Evolutionary conservation across 2,113 vertebrate species (phyloP).

Genomic region (Odontesthes bonariensis): DNA sequence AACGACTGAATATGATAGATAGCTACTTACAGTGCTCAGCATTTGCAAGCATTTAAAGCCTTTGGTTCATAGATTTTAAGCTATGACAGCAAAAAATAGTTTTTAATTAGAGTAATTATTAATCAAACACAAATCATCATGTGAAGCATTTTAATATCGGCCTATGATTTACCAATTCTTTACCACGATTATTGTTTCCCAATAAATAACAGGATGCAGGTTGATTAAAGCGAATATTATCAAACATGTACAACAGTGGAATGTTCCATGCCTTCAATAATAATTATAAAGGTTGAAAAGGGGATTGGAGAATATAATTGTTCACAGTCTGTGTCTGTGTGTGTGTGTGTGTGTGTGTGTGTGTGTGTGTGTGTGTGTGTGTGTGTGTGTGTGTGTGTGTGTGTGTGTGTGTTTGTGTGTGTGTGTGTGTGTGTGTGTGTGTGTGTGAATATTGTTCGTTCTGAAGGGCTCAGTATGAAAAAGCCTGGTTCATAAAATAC

Average conservation of each 20-base stretch:
- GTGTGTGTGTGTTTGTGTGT: conserved; percentile 46
- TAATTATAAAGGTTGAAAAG: conserved; percentile 24
- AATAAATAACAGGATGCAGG: conserved; percentile 45
- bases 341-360: conserved; percentile 45
- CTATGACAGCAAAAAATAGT: conserved; percentile 38
- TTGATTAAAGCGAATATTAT: conserved; percentile 47
- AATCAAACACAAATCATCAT: conserved; percentile 51
- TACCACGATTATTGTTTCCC: conserved; percentile 38
- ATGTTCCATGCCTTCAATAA: conserved; percentile 6
- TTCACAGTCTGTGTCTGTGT: conserved; percentile 32
- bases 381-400: conserved; percentile 45
- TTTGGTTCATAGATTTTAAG: conserved; percentile 21
- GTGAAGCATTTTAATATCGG: conserved; percentile 52
- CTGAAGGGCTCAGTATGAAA: conserved; percentile 77
- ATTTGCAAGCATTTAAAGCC: conserved; percentile 48
- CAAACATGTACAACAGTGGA: conserved; percentile 17
- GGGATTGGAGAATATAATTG: conserved; percentile 20
- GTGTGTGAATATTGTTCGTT: conserved; percentile 82
- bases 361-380: conserved; percentile 40
- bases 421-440: conserved; percentile 43
- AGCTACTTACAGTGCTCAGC: conserved; percentile 37
- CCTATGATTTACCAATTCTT: conserved; percentile 46
- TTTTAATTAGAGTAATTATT: conserved; percentile 60
- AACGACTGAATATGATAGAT: neutral
- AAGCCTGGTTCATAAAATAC: conserved; percentile 70